Percentiles rank a stretch among this genome's conserved stretches.
These are phyloP conservation scores for Triplophysa yarkandensis DNA, from an alignment of 2,797 vertebrate genomes.

Conservation along the genomic window DNA sequence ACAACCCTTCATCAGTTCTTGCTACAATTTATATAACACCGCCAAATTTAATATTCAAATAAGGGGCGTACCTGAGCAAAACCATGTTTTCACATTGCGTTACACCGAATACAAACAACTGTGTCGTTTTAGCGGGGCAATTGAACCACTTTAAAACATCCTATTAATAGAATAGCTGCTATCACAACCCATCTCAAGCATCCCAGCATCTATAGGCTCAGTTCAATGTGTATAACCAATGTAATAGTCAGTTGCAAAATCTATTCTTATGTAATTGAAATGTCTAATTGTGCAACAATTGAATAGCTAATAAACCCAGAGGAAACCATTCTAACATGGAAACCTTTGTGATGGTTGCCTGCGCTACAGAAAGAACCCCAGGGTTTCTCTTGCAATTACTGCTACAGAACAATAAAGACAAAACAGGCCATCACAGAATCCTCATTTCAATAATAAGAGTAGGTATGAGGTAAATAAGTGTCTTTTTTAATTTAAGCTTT, in stretches of 20 bases:
- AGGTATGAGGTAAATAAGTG: neutral
- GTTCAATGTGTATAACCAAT: neutral
- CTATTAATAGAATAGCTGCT: neutral
- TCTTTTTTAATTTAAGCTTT: conserved; percentile 6
- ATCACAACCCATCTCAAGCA: neutral
- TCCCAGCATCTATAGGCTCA: neutral
- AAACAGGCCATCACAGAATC: neutral
- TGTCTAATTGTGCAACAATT: neutral
- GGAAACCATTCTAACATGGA: conserved; percentile 19
- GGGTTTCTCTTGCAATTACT: conserved; percentile 30
- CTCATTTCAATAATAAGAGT: conserved; percentile 4
- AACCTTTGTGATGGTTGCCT: conserved; percentile 6
- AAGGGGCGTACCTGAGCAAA: no score
- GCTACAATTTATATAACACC: no score
- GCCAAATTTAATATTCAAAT: no score
- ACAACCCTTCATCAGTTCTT: no score
- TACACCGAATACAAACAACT: no score
- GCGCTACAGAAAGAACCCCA: neutral
- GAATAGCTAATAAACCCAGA: conserved; percentile 19
- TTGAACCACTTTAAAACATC: no score
- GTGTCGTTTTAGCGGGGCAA: no score
- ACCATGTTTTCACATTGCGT: no score
- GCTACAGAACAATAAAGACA: conserved; percentile 1
- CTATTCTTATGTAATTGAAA: conserved; percentile 8
- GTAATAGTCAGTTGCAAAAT: conserved; percentile 8